phyloP scores from a whole-genome alignment of 2,888 invertebrate species.

The Plagodis dolabraria region DNA sequence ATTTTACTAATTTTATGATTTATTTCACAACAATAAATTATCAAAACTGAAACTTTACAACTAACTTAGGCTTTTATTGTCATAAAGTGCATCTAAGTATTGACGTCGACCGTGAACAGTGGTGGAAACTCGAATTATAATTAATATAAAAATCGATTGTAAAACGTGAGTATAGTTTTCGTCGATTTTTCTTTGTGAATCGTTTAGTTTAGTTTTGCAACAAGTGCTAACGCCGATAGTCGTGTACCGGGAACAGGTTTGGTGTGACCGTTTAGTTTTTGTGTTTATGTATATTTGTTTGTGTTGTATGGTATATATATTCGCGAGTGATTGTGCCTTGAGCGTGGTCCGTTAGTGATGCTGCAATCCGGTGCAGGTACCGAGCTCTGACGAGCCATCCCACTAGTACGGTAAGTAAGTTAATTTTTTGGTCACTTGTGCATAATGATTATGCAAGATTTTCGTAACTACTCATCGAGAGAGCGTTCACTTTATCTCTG shows the following conservation, averaged over 20 bases:
- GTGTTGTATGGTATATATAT: conserved; percentile 48
- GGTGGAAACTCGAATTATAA: conserved; percentile 47
- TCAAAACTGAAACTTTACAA: conserved; percentile 45
- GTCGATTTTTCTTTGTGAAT: conserved; percentile 62
- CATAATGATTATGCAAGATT: conserved; percentile 53
- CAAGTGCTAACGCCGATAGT: conserved; percentile 67
- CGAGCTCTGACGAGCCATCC: conserved; percentile 50
- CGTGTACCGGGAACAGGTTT: conserved; percentile 72
- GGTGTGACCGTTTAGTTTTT: conserved; percentile 72
- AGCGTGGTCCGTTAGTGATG: conserved; percentile 62
- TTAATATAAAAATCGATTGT: conserved; percentile 72
- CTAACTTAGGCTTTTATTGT: conserved; percentile 59
- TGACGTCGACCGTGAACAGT: conserved; percentile 39
- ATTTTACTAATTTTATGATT: conserved; percentile 30
- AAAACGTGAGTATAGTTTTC: conserved; percentile 60
- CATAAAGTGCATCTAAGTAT: conserved; percentile 58
- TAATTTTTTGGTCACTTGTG: conserved; percentile 40
- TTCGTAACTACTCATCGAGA: conserved; percentile 25
- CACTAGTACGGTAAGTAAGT: conserved; percentile 43
- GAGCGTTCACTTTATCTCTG: conserved; percentile 7
- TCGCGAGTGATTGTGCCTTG: conserved; percentile 64
- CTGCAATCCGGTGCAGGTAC: conserved; percentile 59
- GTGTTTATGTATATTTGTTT: conserved; percentile 69
- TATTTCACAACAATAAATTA: conserved; percentile 28
- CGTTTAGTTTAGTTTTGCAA: conserved; percentile 72